Evolutionary conservation across 2,797 vertebrate genomes (phyloP).

Genomic region (Thaleichthys pacificus): DNA sequence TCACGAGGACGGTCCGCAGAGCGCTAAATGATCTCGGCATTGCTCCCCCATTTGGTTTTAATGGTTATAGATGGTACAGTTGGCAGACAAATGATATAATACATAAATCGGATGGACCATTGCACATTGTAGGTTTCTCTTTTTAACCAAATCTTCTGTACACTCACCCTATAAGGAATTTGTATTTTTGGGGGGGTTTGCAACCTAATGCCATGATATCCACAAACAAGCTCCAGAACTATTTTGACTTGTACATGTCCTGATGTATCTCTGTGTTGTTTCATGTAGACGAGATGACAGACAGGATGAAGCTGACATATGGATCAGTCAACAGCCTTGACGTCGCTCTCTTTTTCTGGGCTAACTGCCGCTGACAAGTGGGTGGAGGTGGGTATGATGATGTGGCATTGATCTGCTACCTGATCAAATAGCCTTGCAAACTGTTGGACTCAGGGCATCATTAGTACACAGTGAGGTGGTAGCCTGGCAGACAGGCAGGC

Average conservation of each 20-base stretch:
- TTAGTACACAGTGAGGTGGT: constrained; percentile 64
- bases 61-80: constrained; percentile 31
- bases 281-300: constrained; percentile 20
- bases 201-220: background rate
- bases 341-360: constrained; percentile 38
- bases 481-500: constrained; percentile 57
- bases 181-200: background rate
- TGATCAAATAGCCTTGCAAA: constrained; percentile 71
- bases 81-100: constrained; percentile 9
- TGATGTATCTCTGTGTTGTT: background rate
- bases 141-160: background rate
- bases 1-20: constrained; percentile 40
- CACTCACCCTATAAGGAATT: background rate
- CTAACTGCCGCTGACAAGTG: constrained; percentile 28
- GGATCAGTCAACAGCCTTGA: constrained; percentile 40
- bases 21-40: constrained; percentile 40
- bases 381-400: constrained; percentile 34
- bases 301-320: constrained; percentile 44
- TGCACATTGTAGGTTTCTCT: background rate
- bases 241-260: background rate
- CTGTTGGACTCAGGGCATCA: constrained; percentile 71
- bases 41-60: constrained; percentile 34
- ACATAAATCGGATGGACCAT: background rate
- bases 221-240: background rate
- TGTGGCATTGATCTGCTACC: constrained; percentile 56